Evolutionary conservation across 2,888 invertebrate genomes (phyloP), one percentile per base, ranked within the genome.

Genomic region (Dioctria rufipes): DNA sequence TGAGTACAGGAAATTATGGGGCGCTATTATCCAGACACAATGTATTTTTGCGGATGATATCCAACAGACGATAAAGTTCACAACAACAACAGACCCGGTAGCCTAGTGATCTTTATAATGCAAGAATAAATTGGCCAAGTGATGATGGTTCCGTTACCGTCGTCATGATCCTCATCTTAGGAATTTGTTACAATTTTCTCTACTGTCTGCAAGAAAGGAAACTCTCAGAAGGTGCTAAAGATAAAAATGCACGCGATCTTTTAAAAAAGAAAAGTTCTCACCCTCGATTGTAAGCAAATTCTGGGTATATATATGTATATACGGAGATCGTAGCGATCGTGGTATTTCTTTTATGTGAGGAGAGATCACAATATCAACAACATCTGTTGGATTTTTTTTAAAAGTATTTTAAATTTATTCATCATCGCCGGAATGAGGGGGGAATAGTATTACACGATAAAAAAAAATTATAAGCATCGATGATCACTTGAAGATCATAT

Each of bases 341-440:
- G 49, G 37, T 69, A 11, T 69, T 46, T 69, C 46, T 42, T 9
- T 69, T 25, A 25, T 4, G 60, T 3, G 63, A 63, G 3, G 37
- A 63, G 5, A 11, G 11, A 71, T 60, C 43, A n/a, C 9, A 13
- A 9, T 60, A n/a, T 43, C 13, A 60, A 75, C 73, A 75, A 75
- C 73, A 75, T 75, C 73, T 75, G 73, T 42, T 60, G 60, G 60
- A 75, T 75, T 75, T 75, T 69, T 69, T 49, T 3, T 8, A 4
- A 54, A 63, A 37, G 39, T 39, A 37, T 25, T 63, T 63, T 4
- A 63, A 54, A 54, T 54, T 54, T n/a, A 54, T 54, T n/a, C 54
- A 54, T n/a, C 25, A 25, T 25, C 54, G 6, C 54, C 54, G 54
- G 54, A 25, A 25, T 25, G 25, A 25, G 25, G 2, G 54, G 9